phyloP scores from a whole-genome alignment of 2,797 vertebrate genomes.

The Myotis planiceps region DNA sequence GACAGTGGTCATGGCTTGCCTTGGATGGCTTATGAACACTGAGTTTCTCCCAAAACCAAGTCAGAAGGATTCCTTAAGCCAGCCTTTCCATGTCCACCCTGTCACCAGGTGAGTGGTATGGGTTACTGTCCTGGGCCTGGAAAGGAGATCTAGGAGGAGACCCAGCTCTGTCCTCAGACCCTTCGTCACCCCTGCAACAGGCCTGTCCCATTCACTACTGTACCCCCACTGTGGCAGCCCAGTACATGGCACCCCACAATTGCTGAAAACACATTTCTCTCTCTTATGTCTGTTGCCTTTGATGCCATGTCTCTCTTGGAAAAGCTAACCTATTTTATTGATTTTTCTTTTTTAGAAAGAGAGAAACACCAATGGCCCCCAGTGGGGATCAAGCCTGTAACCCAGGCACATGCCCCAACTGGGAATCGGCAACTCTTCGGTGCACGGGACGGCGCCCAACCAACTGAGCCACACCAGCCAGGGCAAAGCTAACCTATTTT shows the following conservation, averaged over 20 bases:
- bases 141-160: neutral
- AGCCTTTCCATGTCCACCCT: neutral
- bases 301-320: neutral
- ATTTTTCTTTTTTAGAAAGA: too few relatives aligned
- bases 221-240: neutral
- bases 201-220: too few relatives aligned
- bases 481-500: neutral
- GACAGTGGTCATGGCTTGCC: neutral
- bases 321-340: neutral
- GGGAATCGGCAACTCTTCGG: too few relatives aligned
- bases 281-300: neutral
- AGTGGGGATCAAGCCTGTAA: too few relatives aligned
- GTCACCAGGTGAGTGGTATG: neutral
- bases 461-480: too few relatives aligned
- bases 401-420: too few relatives aligned
- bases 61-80: neutral
- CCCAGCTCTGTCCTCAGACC: neutral
- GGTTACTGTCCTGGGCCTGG: neutral
- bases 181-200: accelerated
- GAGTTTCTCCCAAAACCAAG: neutral
- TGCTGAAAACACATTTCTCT: neutral
- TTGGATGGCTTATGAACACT: neutral
- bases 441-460: too few relatives aligned
- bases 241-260: accelerated
- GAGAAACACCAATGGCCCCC: too few relatives aligned